Conservation (phyloP, 2,888 invertebrate species). For the Campaea margaritaria region DNA sequence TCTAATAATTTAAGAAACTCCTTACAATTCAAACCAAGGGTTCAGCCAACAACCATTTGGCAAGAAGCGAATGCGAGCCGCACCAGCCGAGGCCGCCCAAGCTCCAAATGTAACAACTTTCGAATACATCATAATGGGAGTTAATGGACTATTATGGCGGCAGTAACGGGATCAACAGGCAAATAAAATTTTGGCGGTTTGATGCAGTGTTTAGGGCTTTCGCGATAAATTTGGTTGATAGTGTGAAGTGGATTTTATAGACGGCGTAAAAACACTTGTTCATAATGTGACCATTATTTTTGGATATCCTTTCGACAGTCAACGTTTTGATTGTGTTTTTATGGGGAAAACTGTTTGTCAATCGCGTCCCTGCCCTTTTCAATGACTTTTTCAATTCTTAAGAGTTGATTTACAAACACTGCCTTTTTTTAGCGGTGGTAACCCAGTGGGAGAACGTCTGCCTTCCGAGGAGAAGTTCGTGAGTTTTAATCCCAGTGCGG, state of each 20-base stretch:
- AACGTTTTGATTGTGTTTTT: too few species aligned
- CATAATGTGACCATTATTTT: slow-evolving; percentile 13
- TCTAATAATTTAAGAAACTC: too few species aligned
- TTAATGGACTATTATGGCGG: slow-evolving; percentile 49
- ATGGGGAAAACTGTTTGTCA: too few species aligned
- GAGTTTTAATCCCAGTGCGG: too few species aligned
- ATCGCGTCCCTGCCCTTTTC: too few species aligned
- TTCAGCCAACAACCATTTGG: slow-evolving; percentile 24
- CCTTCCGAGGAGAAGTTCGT: too few species aligned
- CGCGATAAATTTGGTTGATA: slow-evolving; percentile 38
- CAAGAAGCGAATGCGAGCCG: slow-evolving; percentile 37
- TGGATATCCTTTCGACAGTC: background rate
- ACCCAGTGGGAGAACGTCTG: too few species aligned
- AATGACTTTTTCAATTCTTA: too few species aligned
- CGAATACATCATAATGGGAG: slow-evolving; percentile 42
- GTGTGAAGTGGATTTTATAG: slow-evolving; percentile 36
- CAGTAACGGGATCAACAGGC: slow-evolving; percentile 75
- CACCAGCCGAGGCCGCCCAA: slow-evolving; percentile 33
- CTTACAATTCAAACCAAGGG: too few species aligned
- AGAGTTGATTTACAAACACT: too few species aligned
- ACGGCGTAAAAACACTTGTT: slow-evolving; percentile 1
- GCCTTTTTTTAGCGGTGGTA: too few species aligned
- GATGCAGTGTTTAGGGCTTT: slow-evolving; percentile 42
- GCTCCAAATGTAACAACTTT: slow-evolving; percentile 36
- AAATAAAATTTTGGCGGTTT: slow-evolving; percentile 61